Evolutionary conservation across 2,888 invertebrate genomes (phyloP), one percentile per base, ranked within the genome.

Genomic region (Xiphydria camelus): DNA sequence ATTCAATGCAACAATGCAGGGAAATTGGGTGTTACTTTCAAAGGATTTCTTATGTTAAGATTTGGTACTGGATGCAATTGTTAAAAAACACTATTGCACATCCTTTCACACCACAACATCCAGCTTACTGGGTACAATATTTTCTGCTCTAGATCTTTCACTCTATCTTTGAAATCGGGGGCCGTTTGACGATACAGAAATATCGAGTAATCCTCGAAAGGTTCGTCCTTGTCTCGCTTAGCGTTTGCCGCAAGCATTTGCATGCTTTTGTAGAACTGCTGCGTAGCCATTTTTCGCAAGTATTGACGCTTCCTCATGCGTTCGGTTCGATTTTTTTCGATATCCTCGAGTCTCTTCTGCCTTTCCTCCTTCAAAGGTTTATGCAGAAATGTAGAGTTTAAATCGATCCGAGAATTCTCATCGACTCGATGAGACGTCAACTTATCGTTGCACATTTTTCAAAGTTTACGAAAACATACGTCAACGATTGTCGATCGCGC

Each of bases 131-230:
- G 86, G 74, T 84, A 84, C 57, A 85, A 80, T 61, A 88, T 81
- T 76, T 87, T 86, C 76, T 82, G 81, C 75, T 87, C 92, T 70
- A 92, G 80, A 62, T 87, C 85, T 82, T 87, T 88, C 50, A 92
- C 90, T 50, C 92, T 83, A 73, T 90, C 90, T 76, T 85, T 86
- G 77, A 92, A 92, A 70, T 88, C 83, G 4, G 89, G 88, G 10
- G 92, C 91, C 45, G 86, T 88, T 75, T 91, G 90, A 39, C 92
- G 83, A 77, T 92, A 93, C 66, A 91, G 82, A 77, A 88, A 90
- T 66, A 92, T 82, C 18, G 90, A 89, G 77, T 91, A 90, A 77
- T 91, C 88, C 77, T 91, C 88, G 67, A 90, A 83, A 47, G 89
- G 86, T 19, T 85, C 83, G 36, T 83, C 82, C 39, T 80, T 78